phyloP scores from a whole-genome alignment of 2,888 invertebrate species.

The Oscheius sp. region DNA sequence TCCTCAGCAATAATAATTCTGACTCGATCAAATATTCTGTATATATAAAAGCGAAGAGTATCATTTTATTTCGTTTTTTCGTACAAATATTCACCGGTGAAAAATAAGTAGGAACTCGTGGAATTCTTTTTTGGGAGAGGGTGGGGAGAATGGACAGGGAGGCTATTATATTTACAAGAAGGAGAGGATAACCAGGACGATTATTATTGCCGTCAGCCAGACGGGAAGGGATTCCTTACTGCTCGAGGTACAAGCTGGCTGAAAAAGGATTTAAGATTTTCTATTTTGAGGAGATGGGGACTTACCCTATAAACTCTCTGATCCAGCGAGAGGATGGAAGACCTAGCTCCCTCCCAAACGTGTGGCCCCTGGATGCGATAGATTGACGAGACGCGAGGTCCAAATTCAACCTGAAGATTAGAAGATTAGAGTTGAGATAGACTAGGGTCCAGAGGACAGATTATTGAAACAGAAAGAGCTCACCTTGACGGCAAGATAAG shows the following conservation, averaged over 20 bases:
- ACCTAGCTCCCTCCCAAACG: conserved; percentile 71
- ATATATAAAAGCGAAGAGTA: no score
- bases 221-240: conserved; percentile 3
- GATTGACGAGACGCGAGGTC: conserved; percentile 47
- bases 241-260: conserved; percentile 3
- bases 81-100: not conserved
- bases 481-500: conserved; percentile 25
- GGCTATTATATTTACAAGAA: not conserved
- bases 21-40: no score
- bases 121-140: no score
- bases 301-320: conserved; percentile 5
- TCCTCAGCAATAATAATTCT: no score
- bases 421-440: not conserved
- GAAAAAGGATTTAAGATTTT: not conserved
- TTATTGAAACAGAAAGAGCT: no score
- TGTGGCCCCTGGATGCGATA: conserved; percentile 69
- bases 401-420: conserved; percentile 38
- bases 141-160: no score
- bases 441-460: not conserved
- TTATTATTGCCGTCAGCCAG: not conserved
- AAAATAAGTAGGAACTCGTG: not conserved
- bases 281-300: not conserved
- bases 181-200: not conserved
- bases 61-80: not conserved
- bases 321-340: conserved; percentile 36